phyloP scores from a whole-genome alignment of 1,140 invertebrate species.

The Stegodyphus dumicola region DNA sequence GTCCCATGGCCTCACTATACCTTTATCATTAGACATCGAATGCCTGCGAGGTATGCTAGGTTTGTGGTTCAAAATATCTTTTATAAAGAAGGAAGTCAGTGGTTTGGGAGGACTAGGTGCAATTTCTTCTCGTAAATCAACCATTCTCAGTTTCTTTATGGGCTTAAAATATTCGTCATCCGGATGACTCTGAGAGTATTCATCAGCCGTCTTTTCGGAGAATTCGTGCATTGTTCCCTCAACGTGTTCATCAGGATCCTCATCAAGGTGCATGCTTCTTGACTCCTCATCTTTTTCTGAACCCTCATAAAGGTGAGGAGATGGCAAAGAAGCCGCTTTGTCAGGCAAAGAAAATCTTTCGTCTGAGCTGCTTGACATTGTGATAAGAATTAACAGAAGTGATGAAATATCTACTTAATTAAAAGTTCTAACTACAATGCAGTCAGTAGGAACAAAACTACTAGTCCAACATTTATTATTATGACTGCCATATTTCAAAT shows the following conservation, averaged over 20 bases:
- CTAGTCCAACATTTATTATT: too few species aligned
- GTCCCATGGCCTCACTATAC: conserved; percentile 92
- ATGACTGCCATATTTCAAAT: too few species aligned
- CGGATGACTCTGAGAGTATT: background rate
- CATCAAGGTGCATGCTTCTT: background rate
- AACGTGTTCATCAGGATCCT: background rate
- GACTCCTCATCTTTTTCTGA: conserved; percentile 38
- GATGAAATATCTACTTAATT: background rate
- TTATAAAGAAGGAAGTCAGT: conserved; percentile 84
- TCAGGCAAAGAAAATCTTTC: background rate
- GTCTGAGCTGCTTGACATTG: conserved; percentile 15
- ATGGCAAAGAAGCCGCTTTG: background rate
- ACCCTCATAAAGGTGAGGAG: conserved; percentile 10
- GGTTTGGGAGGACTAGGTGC: conserved; percentile 60
- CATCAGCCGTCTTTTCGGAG: background rate
- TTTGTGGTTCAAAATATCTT: conserved; percentile 89
- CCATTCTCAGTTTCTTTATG: conserved; percentile 59
- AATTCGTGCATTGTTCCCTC: background rate
- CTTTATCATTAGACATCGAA: conserved; percentile 36
- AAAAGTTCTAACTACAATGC: background rate
- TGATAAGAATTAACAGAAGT: background rate
- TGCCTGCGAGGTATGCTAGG: conserved; percentile 68
- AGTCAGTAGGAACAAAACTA: too few species aligned
- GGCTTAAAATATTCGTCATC: conserved; percentile 61
- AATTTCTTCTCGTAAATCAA: background rate